A percentile compares a stretch with the other conserved stretches of the same genome.
phyloP scores from a whole-genome alignment of 2,888 invertebrate species.

The Watsonalla cultraria region DNA sequence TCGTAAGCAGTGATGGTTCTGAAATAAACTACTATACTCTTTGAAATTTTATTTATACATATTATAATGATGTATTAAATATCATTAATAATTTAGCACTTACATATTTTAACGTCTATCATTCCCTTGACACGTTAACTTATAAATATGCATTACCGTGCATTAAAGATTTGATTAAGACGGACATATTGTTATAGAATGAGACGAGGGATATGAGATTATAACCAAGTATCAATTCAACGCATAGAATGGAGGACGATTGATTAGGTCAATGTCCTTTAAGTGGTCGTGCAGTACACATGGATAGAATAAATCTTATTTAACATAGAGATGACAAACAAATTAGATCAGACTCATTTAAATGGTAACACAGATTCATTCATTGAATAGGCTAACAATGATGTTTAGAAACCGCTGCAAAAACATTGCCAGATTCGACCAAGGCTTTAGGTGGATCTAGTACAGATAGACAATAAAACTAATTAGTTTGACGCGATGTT shows the following conservation, averaged over 20 bases:
- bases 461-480: neutral
- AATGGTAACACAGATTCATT: slow-evolving; percentile 25
- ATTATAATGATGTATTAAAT: too few species aligned
- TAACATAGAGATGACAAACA: slow-evolving; percentile 32
- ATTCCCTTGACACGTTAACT: too few species aligned
- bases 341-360: slow-evolving; percentile 34
- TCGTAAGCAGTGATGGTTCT: slow-evolving; percentile 5
- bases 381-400: slow-evolving; percentile 16
- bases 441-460: neutral
- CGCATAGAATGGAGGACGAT: slow-evolving; percentile 38
- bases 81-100: too few species aligned
- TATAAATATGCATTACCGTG: too few species aligned
- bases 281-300: slow-evolving; percentile 34
- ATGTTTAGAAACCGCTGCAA: slow-evolving; percentile 12
- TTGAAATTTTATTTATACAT: too few species aligned
- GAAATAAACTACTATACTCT: neutral
- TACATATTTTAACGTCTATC: too few species aligned
- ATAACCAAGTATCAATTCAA: slow-evolving; percentile 11
- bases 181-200: slow-evolving; percentile 11
- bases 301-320: slow-evolving; percentile 58
- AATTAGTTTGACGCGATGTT: neutral
- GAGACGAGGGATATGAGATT: slow-evolving; percentile 27
- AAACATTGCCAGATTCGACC: slow-evolving; percentile 6
- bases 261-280: slow-evolving; percentile 56
- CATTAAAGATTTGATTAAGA: too few species aligned